Evolutionary conservation across 1,140 invertebrate genomes (phyloP).

Genomic region (Aphis gossypii): DNA sequence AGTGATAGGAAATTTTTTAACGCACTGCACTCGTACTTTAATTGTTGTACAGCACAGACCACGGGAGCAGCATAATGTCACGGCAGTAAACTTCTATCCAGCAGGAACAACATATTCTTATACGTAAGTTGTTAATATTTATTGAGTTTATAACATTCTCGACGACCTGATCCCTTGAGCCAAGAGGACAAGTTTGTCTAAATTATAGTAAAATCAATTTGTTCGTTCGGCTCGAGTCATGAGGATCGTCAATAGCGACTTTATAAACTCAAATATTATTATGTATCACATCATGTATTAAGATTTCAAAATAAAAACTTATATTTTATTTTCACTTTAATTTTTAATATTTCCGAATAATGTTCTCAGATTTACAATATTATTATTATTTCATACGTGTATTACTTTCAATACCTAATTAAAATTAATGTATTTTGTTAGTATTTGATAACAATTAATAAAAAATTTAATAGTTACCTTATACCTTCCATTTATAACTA

Average conservation of each 20-base stretch:
- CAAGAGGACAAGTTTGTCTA: conserved; percentile 56
- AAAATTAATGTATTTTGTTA: not conserved
- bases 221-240: conserved; percentile 58
- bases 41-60: conserved; percentile 46
- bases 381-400: not conserved
- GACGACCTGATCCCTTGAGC: conserved; percentile 56
- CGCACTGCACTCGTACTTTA: conserved; percentile 46
- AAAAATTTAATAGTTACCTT: not conserved
- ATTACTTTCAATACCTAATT: not conserved
- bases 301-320: not conserved
- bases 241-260: conserved; percentile 49
- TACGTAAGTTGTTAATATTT: conserved; percentile 24
- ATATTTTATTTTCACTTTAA: too few species aligned
- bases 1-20: conserved; percentile 29
- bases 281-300: not conserved
- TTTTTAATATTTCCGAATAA: not conserved
- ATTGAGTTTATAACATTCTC: not conserved
- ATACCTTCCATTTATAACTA: not conserved
- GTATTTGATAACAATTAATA: not conserved
- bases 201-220: conserved; percentile 48
- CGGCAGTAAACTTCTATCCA: not conserved
- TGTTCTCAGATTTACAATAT: not conserved
- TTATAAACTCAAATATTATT: not conserved
- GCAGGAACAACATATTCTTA: not conserved
- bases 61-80: too few species aligned